These are phyloP conservation scores for Drosophila lacicola DNA, from an alignment of 2,888 invertebrate species.

Conservation along the genomic window DNA sequence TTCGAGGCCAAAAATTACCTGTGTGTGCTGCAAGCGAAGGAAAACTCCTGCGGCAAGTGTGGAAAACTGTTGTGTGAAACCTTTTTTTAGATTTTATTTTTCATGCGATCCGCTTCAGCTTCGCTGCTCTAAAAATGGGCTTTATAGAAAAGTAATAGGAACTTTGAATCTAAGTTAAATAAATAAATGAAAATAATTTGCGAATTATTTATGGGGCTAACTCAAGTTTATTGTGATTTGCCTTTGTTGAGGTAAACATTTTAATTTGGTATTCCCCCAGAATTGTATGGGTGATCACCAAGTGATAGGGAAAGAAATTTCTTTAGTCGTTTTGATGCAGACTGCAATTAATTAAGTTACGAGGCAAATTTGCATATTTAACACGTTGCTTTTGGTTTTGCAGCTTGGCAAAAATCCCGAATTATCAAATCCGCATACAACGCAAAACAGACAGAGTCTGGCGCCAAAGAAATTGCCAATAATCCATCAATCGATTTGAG, in stretches of 20 bases:
- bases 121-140: too few relatives aligned
- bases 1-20: too few relatives aligned
- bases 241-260: constrained; percentile 9
- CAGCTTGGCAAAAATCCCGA: constrained; percentile 49
- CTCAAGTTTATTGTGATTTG: constrained; percentile 1
- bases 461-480: constrained; percentile 79
- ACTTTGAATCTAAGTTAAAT: too few relatives aligned
- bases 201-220: neutral
- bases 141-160: too few relatives aligned
- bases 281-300: constrained; percentile 23
- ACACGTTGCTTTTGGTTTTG: constrained; percentile 34
- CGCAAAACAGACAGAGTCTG: constrained; percentile 43
- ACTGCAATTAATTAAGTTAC: constrained; percentile 62
- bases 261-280: constrained; percentile 66
- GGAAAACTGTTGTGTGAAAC: too few relatives aligned
- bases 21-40: too few relatives aligned
- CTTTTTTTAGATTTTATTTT: too few relatives aligned
- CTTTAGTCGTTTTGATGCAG: constrained; percentile 37
- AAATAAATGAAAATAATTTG: too few relatives aligned
- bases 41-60: too few relatives aligned
- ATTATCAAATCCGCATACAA: constrained; percentile 62
- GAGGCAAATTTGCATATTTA: constrained; percentile 69
- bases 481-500: constrained; percentile 70
- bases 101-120: too few relatives aligned
- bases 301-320: constrained; percentile 60